Evolutionary conservation across 2,888 invertebrate genomes (phyloP).

Genomic region (Harpalus rufipes): DNA sequence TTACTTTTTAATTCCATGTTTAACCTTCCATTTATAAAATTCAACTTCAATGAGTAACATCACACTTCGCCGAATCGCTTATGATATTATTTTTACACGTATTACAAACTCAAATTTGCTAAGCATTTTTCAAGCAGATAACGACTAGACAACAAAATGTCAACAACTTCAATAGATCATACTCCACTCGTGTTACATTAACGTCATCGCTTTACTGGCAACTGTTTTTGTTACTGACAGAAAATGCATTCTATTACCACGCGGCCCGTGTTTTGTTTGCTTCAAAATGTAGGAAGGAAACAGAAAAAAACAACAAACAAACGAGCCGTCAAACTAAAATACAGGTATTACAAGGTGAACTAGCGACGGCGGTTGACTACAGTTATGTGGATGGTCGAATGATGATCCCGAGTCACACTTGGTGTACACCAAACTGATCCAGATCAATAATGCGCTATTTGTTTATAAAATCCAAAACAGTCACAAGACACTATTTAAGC

Average conservation of each 20-base stretch:
- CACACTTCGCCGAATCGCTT: constrained; percentile 23
- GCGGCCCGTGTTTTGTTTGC: constrained; percentile 35
- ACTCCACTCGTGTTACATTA: constrained; percentile 24
- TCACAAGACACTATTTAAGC: constrained; percentile 7
- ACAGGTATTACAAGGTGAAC: constrained; percentile 66
- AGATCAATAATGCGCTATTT: constrained; percentile 60
- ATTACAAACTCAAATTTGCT: constrained; percentile 21
- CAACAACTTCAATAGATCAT: constrained; percentile 30
- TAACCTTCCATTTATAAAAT: constrained; percentile 50
- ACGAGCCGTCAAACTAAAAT: constrained; percentile 59
- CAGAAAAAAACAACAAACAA: constrained; percentile 47
- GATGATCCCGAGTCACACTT: constrained; percentile 35
- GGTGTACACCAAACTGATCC: constrained; percentile 20
- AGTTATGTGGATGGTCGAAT: constrained; percentile 57
- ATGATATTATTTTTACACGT: constrained; percentile 13
- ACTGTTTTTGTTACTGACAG: constrained; percentile 31
- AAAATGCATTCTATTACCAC: constrained; percentile 40
- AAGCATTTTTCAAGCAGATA: constrained; percentile 11
- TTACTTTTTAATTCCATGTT: constrained; percentile 47
- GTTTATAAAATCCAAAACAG: constrained; percentile 49
- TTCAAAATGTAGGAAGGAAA: constrained; percentile 51
- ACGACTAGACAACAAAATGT: constrained; percentile 2
- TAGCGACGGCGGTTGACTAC: constrained; percentile 50
- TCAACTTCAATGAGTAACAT: constrained; percentile 37
- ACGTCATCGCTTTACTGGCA: constrained; percentile 26